These are phyloP conservation scores for Lagocephalus sceleratus DNA, from an alignment of 2,797 vertebrate species.

Conservation along the genomic window DNA sequence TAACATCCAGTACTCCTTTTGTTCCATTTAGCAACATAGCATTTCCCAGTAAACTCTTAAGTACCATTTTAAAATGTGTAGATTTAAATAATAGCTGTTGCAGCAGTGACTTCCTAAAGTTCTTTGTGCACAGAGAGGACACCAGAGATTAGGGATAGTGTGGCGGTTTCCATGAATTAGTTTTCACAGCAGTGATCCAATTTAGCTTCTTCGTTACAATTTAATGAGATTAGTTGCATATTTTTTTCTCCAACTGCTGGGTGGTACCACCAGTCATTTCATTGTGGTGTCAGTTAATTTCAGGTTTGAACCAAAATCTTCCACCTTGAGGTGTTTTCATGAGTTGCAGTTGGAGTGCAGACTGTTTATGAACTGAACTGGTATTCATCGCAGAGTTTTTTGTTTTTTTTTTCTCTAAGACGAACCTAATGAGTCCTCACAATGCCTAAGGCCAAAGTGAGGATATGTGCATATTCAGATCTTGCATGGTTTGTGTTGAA, in stretches of 20 bases:
- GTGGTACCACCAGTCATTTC: slow-evolving; percentile 21
- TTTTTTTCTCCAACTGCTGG: slow-evolving; percentile 18
- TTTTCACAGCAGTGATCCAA: slow-evolving; percentile 29
- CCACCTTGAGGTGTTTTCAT: slow-evolving; percentile 14
- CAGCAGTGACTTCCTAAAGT: slow-evolving; percentile 27
- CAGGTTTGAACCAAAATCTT: slow-evolving; percentile 24
- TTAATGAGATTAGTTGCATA: slow-evolving; percentile 50
- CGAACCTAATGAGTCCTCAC: not conserved
- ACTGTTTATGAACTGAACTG: slow-evolving; percentile 17
- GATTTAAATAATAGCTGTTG: slow-evolving; percentile 18
- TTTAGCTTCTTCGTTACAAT: slow-evolving; percentile 41
- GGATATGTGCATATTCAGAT: slow-evolving; percentile 4
- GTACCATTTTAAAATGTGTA: too few species aligned
- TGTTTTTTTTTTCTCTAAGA: not conserved
- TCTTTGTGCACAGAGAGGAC: slow-evolving; percentile 19
- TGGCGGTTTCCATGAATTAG: slow-evolving; percentile 36
- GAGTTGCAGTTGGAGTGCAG: slow-evolving; percentile 7
- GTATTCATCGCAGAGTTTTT: slow-evolving; percentile 9
- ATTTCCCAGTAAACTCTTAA: too few species aligned
- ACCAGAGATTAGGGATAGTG: slow-evolving; percentile 24
- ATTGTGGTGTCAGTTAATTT: slow-evolving; percentile 16
- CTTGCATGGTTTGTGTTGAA: not conserved
- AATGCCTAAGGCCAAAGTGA: not conserved
- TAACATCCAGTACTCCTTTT: not conserved
- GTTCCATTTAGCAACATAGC: too few species aligned